Conservation (phyloP, 2,797 vertebrate species). For the Cottoperca gobio region DNA sequence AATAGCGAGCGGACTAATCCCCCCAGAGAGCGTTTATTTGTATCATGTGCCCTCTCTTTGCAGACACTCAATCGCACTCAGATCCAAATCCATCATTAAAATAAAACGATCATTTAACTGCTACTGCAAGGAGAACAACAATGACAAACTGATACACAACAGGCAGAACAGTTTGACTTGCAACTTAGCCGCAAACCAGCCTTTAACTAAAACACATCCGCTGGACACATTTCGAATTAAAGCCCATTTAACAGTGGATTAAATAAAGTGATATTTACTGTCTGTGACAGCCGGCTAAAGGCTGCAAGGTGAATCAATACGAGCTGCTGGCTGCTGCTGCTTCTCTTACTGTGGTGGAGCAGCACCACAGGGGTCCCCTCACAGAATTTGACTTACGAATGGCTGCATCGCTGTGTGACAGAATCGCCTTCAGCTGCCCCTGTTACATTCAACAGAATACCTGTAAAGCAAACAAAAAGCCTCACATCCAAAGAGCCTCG, state of each 20-base stretch:
- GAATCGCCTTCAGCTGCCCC: slow-evolving; percentile 59
- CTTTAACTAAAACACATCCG: slow-evolving; percentile 67
- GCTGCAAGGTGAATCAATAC: slow-evolving; percentile 75
- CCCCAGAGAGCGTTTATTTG: slow-evolving; percentile 70
- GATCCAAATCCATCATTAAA: slow-evolving; percentile 57
- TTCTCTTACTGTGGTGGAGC: slow-evolving; percentile 43
- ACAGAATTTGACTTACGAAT: slow-evolving; percentile 57
- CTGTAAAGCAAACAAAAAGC: slow-evolving; percentile 28
- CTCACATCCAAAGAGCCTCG: slow-evolving; percentile 22
- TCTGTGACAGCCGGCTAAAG: slow-evolving; percentile 75
- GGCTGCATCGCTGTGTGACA: slow-evolving; percentile 59
- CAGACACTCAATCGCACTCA: slow-evolving; percentile 56
- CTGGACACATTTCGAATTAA: slow-evolving; percentile 76
- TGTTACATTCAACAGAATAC: slow-evolving; percentile 52
- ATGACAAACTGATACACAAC: slow-evolving; percentile 26
- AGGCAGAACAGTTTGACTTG: slow-evolving; percentile 25
- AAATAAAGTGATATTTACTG: slow-evolving; percentile 80
- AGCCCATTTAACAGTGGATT: slow-evolving; percentile 78
- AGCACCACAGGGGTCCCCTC: slow-evolving; percentile 52
- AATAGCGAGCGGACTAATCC: slow-evolving; percentile 66
- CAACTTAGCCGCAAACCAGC: slow-evolving; percentile 47
- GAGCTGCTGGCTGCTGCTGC: slow-evolving; percentile 53
- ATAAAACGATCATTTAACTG: slow-evolving; percentile 37
- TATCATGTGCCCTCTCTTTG: slow-evolving; percentile 69
- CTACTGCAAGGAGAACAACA: slow-evolving; percentile 24